These are phyloP conservation scores for Dermatemys mawii DNA, from an alignment of 2,113 vertebrate genomes.

Conservation along the genomic window DNA sequence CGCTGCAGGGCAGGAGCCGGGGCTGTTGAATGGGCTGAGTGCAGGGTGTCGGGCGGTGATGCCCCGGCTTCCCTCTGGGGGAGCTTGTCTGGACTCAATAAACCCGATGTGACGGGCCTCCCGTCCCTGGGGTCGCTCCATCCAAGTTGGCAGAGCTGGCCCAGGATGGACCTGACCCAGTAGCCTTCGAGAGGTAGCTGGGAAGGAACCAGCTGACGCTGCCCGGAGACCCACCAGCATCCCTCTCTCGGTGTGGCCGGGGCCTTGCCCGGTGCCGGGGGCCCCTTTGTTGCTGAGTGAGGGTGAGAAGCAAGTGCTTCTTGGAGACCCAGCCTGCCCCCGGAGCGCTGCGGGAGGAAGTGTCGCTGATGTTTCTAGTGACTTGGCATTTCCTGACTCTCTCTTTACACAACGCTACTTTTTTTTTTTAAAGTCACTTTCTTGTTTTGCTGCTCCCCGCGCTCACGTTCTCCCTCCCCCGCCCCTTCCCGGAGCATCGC, in stretches of 20 bases:
- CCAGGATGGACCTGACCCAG: not conserved
- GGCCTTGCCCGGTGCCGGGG: too few species aligned
- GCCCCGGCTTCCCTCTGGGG: not conserved
- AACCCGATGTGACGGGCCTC: not conserved
- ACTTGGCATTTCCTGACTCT: slow-evolving; percentile 85
- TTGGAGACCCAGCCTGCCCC: not conserved
- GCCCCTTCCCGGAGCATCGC: not conserved
- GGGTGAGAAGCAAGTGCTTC: not conserved
- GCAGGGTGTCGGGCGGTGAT: not conserved
- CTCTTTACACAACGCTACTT: not conserved
- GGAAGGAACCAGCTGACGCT: not conserved
- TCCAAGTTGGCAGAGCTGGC: not conserved
- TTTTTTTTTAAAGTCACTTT: not conserved
- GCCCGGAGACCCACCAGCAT: not conserved
- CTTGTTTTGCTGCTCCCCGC: not conserved
- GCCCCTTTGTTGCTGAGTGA: not conserved
- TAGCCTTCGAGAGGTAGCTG: not conserved
- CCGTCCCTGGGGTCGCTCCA: not conserved
- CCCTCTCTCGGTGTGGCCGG: not conserved
- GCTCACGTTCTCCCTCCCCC: not conserved
- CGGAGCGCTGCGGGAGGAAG: slow-evolving; percentile 80
- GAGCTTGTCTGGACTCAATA: not conserved
- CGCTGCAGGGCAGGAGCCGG: not conserved
- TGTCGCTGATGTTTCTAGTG: slow-evolving; percentile 74
- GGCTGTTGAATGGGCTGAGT: not conserved